Base-by-base conservation (phyloP, 2,113 vertebrate genomes). In the Ciconia stormi region DNA sequence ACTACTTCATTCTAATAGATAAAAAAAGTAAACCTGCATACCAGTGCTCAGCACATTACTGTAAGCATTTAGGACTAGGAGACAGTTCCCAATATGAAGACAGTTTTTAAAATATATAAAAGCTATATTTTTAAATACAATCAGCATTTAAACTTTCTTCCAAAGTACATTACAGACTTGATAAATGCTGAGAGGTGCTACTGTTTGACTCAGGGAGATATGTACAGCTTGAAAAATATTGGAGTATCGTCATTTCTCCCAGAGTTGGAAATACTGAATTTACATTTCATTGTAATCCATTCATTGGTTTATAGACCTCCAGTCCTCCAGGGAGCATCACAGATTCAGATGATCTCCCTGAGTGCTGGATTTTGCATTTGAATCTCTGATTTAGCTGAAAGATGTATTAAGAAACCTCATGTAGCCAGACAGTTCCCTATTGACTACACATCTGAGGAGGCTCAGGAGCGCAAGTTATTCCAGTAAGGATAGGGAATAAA, bases 321-420 rank as follows among this genome's bases (percentile, higher is more conserved):
- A 10, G 38, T 62, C 96, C 97, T 96, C 88, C 49, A 89, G 96
- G 89, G 96, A 97, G 32, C 85, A 95, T 58, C 90, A 89, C 29
- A 97, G 78, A 94, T 89, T 97, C 91, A 91, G 91, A 96, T 82
- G 63, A 85, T 93, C 72, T 86, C 96, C 95, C 94, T 83, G 81
- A 93, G 85, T 97, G 89, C 66, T 79, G 81, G 87, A 95, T 96
- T 94, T 82, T 95, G 87, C 63, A 95, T 88, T 92, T 95, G 93
- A 92, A 83, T 89, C 91, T 97, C 95, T 98, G 94, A 97, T 97
- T 98, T 98, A 95, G 66, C 96, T 97, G 96, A 96, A 96, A 97
- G 93, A 71, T 84, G 58, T 88, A 53, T 89, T 94, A 92, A 96
- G 94, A 97, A 91, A 79, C 78, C 91, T 96, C 78, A 94, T 95